Conservation (phyloP, 2,888 invertebrate genomes). For the Lithophane semibrunnea region DNA sequence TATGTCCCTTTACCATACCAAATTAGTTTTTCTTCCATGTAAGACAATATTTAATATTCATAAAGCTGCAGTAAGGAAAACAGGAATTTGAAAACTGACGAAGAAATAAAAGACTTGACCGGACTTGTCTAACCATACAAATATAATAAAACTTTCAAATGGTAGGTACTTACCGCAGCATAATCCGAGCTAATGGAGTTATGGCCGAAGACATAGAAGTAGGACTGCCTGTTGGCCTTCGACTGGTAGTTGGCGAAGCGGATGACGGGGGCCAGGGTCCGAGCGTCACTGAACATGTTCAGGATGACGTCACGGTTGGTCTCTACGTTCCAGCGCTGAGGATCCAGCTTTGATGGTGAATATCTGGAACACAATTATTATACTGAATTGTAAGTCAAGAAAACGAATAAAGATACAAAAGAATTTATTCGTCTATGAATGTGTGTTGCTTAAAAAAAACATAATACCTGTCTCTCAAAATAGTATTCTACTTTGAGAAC, state of each 20-base stretch:
- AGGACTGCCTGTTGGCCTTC: constrained; percentile 93
- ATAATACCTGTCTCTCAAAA: too few relatives aligned
- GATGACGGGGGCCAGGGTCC: constrained; percentile 95
- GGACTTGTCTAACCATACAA: not conserved
- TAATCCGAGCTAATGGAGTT: constrained; percentile 95
- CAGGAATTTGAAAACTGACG: not conserved
- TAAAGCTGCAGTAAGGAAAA: too few relatives aligned
- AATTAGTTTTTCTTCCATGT: not conserved
- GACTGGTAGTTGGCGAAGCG: constrained; percentile 94
- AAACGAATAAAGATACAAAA: not conserved
- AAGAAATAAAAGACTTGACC: not conserved
- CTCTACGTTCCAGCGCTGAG: constrained; percentile 89
- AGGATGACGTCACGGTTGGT: constrained; percentile 94
- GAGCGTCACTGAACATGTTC: constrained; percentile 96
- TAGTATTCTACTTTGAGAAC: not conserved
- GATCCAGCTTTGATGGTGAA: constrained; percentile 90
- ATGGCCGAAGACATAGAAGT: constrained; percentile 97
- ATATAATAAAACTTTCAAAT: not conserved
- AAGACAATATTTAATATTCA: not conserved
- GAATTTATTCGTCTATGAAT: not conserved
- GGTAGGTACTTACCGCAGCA: constrained; percentile 90
- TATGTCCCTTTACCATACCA: not conserved
- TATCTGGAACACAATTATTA: constrained; percentile 82
- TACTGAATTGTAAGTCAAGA: not conserved
- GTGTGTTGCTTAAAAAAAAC: not conserved